A percentile compares a stretch with the other conserved stretches of the same genome.
Evolutionary conservation across 2,113 vertebrate genomes (phyloP).

Genomic region (Apeltes quadracus): DNA sequence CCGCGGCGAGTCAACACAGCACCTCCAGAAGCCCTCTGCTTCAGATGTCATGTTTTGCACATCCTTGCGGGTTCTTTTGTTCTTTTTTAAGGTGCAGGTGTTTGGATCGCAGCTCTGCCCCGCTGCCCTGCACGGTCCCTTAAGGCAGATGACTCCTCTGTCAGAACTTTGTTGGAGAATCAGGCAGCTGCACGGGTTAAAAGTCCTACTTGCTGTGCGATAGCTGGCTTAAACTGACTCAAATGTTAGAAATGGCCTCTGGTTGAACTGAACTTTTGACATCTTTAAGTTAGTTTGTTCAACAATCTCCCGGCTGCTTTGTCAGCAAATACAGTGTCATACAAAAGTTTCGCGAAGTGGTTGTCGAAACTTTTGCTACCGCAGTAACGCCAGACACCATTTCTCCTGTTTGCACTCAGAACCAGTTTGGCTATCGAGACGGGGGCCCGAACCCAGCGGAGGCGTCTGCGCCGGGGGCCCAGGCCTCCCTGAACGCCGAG

Average conservation of each 20-base stretch:
- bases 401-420: constrained; percentile 74
- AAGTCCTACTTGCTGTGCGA: constrained; percentile 39
- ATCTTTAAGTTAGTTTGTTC: constrained; percentile 14
- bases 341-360: background rate
- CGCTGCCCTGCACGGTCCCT: constrained; percentile 50
- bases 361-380: background rate
- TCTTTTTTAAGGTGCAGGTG: constrained; percentile 61
- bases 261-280: constrained; percentile 1
- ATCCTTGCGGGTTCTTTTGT: constrained; percentile 62
- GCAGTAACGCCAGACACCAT: background rate
- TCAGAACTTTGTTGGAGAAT: constrained; percentile 52
- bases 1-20: constrained; percentile 49
- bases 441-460: constrained; percentile 82
- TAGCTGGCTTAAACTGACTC: constrained; percentile 16
- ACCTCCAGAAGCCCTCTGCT: constrained; percentile 57
- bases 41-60: constrained; percentile 71
- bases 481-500: constrained; percentile 79
- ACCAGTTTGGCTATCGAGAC: constrained; percentile 91
- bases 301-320: background rate
- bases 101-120: constrained; percentile 37
- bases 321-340: background rate
- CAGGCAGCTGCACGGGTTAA: constrained; percentile 38
- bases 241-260: constrained; percentile 4
- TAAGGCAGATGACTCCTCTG: constrained; percentile 49
- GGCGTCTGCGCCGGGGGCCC: constrained; percentile 67